Conservation (phyloP, 1,140 invertebrate species). For the Magallana ariakensis region DNA sequence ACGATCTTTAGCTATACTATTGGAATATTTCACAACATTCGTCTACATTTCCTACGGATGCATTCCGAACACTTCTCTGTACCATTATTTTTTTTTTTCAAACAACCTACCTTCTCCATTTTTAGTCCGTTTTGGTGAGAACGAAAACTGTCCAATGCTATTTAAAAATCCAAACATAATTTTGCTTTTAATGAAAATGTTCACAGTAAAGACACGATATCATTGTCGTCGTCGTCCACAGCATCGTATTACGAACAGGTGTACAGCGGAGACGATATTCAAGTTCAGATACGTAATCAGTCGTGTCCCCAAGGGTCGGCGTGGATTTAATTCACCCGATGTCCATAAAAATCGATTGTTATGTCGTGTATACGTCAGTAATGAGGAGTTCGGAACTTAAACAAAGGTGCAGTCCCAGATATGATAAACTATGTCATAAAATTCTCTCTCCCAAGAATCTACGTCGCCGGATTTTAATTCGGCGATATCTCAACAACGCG, state of each 20-base stretch:
- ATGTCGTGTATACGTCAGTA: background rate
- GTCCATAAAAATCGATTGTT: slow-evolving; percentile 14
- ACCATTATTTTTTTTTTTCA: no score
- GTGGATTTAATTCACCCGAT: slow-evolving; percentile 8
- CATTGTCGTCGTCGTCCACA: background rate
- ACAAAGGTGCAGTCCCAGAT: background rate
- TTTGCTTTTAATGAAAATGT: background rate
- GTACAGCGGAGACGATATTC: background rate
- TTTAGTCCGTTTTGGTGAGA: slow-evolving; percentile 37
- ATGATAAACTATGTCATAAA: background rate
- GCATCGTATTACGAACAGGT: background rate
- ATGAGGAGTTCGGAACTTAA: background rate
- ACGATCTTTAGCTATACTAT: no score
- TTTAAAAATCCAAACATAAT: slow-evolving; percentile 63
- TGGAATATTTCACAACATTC: no score
- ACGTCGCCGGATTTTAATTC: no score
- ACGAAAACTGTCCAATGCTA: slow-evolving; percentile 51
- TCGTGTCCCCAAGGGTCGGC: background rate
- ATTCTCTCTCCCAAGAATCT: background rate
- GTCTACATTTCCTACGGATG: no score
- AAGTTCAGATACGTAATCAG: background rate
- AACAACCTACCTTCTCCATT: background rate
- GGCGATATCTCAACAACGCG: no score
- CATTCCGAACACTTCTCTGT: no score
- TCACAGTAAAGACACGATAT: background rate